These are phyloP conservation scores for Alethe diademata DNA, from an alignment of 2,113 vertebrate genomes.

Conservation along the genomic window DNA sequence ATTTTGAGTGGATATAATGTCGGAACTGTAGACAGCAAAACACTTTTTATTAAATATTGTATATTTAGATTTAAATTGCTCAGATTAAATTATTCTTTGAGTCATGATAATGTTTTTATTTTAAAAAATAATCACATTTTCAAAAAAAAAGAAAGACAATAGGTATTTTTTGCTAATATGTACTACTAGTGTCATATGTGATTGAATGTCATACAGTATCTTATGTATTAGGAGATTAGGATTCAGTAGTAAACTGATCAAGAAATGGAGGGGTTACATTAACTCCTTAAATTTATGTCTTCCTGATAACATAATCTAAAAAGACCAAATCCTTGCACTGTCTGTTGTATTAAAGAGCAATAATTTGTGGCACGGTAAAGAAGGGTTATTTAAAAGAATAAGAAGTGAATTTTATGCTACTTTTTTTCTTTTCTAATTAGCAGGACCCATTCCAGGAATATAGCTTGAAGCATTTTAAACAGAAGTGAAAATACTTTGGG, in stretches of 20 bases:
- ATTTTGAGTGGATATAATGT: neutral
- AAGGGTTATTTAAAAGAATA: neutral
- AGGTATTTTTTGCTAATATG: neutral
- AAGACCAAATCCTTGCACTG: neutral
- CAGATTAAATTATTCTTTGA: neutral
- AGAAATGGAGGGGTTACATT: neutral
- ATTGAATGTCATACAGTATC: neutral
- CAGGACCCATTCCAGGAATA: neutral
- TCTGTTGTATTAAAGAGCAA: neutral
- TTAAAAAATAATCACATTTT: neutral
- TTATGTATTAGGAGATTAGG: neutral
- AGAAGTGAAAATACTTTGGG: neutral
- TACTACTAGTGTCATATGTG: neutral
- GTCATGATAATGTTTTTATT: neutral
- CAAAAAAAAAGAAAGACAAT: neutral
- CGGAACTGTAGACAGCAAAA: neutral
- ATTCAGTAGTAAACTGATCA: neutral
- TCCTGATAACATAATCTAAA: neutral
- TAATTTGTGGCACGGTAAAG: neutral
- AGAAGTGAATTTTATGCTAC: neutral
- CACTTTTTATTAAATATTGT: neutral
- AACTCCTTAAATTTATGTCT: neutral
- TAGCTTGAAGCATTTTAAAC: neutral
- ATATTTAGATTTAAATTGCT: neutral
- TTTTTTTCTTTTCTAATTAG: neutral